phyloP scores from a whole-genome alignment of 2,113 vertebrate genomes.

The Stigmatopora nigra region DNA sequence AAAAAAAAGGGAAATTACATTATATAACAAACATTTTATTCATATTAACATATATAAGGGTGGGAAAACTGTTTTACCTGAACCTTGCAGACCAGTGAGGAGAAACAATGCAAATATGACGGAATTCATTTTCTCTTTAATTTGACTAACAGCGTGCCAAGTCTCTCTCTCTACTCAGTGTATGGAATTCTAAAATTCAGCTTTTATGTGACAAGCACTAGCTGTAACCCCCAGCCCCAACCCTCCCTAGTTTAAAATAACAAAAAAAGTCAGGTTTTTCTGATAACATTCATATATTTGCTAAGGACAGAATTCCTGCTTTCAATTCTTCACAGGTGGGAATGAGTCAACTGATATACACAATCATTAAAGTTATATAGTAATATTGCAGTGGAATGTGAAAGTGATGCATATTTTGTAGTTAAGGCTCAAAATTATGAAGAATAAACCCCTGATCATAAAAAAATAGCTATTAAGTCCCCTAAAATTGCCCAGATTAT shows the following conservation, averaged over 20 bases:
- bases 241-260: conserved; percentile 9
- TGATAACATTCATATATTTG: conserved; percentile 16
- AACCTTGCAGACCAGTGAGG: conserved; percentile 34
- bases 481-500: background rate
- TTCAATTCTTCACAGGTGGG: conserved; percentile 32
- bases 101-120: conserved; percentile 42
- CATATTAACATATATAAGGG: background rate
- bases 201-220: conserved; percentile 25
- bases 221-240: background rate
- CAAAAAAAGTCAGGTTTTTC: background rate
- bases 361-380: background rate
- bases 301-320: background rate
- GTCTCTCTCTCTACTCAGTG: background rate
- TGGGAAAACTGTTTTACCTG: conserved; percentile 43
- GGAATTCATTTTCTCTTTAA: conserved; percentile 36
- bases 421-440: background rate
- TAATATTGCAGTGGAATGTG: background rate
- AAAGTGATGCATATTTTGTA: background rate
- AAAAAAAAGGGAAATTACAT: conserved; percentile 2
- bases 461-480: background rate
- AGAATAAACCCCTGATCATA: background rate
- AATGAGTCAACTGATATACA: background rate
- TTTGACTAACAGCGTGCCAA: background rate
- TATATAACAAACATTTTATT: background rate
- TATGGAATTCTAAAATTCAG: background rate